Base-by-base conservation (phyloP, 2,113 vertebrate species). In the Oophaga pumilio region DNA sequence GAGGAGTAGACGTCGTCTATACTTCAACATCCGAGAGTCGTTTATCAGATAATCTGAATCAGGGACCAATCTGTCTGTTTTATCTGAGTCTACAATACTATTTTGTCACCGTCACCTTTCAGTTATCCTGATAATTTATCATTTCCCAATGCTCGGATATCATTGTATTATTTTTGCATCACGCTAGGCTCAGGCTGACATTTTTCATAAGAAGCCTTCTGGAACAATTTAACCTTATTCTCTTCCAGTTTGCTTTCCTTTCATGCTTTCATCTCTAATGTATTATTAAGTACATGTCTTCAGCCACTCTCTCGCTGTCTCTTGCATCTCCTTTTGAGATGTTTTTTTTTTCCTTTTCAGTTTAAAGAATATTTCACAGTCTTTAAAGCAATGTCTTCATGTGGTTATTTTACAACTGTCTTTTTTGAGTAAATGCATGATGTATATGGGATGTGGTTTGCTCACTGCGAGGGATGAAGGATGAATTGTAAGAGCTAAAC, bases 161-260 rank as follows among this genome's bases (percentile, higher is more conserved):
- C 17, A 74, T 73, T 85, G 66, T 74, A 73, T 85, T 74, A 59
- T 85, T 74, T 13, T 73, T 84, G 71, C 73, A 57, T 73, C 15
- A 57, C 17, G 18, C 53, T 20, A 59, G 71, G 53, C 57, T 74
- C 50, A 85, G 50, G 8, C 68, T 85, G 83, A 85, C 68, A 85
- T 85, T 59, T 74, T 85, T 85, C 22, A 85, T 57, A 62, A 76
- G 73, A 76, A 43, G 52, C 26, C 83, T 76, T 60, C 69, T 85
- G 69, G 69, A 60, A 85, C 83, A 85, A 69, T 76, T 85, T 85
- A 85, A 85, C 83, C 83, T 85, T 74, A 85, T 85, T 85, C 68
- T 76, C 68, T 74, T 74, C 71, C 83, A 82, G 60, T 76, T 85
- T 85, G 53, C 69, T 85, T 85, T 85, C 71, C 52, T 76, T 59